These are phyloP conservation scores for Cairina moschata DNA, from an alignment of 2,113 vertebrate species.

Conservation along the genomic window DNA sequence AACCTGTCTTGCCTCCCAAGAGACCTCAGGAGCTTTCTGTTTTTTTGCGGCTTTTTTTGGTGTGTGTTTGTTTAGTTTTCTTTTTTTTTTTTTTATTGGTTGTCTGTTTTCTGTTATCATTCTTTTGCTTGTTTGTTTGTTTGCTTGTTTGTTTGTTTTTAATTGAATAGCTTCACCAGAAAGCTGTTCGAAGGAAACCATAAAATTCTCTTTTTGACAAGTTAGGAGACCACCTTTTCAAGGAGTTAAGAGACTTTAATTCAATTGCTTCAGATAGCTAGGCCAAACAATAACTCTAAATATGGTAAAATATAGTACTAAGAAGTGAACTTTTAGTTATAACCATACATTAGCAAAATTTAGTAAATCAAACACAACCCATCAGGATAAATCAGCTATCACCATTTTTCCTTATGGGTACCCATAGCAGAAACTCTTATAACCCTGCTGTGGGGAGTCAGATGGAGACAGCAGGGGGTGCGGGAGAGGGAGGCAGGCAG, in stretches of 20 bases:
- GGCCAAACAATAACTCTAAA: neutral
- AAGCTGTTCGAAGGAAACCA: neutral
- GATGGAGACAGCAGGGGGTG: neutral
- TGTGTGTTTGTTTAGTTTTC: too few relatives aligned
- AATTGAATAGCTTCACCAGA: rapidly evolving
- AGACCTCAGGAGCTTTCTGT: neutral
- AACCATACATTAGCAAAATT: neutral
- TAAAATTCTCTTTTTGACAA: neutral
- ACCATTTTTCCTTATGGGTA: neutral
- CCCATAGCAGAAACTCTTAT: neutral
- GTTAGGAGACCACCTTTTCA: neutral
- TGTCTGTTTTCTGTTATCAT: neutral
- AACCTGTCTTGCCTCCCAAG: neutral
- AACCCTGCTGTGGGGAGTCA: neutral
- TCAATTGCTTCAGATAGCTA: neutral
- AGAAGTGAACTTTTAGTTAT: neutral
- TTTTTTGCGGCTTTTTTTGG: neutral
- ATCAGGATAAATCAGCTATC: neutral
- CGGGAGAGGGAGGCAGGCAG: rapidly evolving
- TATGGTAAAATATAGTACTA: neutral
- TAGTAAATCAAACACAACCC: neutral
- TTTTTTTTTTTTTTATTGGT: neutral
- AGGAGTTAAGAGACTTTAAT: neutral
- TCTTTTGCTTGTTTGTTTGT: neutral
- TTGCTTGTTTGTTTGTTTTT: too few relatives aligned